These are phyloP conservation scores for Litocranius walleri DNA, from an alignment of 2,113 vertebrate genomes.

Conservation along the genomic window DNA sequence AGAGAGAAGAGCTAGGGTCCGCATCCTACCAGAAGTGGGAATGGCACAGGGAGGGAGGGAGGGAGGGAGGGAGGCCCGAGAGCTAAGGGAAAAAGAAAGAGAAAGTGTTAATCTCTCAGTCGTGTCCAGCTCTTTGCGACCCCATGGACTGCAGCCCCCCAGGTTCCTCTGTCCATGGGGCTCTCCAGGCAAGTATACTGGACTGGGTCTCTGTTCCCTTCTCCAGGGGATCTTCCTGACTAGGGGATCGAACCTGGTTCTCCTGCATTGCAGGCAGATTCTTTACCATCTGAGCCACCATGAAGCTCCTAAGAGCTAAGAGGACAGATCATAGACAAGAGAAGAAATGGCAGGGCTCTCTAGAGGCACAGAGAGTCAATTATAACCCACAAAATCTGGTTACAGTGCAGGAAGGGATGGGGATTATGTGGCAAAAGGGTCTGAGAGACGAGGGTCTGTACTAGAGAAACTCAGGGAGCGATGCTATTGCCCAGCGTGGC, in stretches of 20 bases:
- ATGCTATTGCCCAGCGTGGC: rapidly evolving
- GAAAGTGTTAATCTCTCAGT: not conserved
- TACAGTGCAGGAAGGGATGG: not conserved
- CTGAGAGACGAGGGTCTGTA: not conserved
- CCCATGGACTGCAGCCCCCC: not conserved
- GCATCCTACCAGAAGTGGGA: not conserved
- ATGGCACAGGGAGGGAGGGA: not conserved
- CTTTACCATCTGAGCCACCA: not conserved
- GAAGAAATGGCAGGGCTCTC: not conserved
- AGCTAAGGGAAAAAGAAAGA: not conserved
- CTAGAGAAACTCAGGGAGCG: not conserved
- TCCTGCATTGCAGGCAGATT: not conserved
- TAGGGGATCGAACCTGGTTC: not conserved
- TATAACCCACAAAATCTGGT: not conserved
- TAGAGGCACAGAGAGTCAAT: not conserved
- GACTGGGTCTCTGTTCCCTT: not conserved
- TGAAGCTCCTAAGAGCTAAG: not conserved
- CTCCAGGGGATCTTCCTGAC: not conserved
- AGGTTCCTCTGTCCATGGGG: not conserved
- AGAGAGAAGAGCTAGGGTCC: not conserved
- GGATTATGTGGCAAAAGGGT: not conserved
- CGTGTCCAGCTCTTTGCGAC: not conserved
- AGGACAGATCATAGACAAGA: not conserved
- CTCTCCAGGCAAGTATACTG: not conserved
- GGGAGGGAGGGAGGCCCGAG: too few relatives aligned